phyloP scores from a whole-genome alignment of 2,888 invertebrate species.

The Ochlodes sylvanus region DNA sequence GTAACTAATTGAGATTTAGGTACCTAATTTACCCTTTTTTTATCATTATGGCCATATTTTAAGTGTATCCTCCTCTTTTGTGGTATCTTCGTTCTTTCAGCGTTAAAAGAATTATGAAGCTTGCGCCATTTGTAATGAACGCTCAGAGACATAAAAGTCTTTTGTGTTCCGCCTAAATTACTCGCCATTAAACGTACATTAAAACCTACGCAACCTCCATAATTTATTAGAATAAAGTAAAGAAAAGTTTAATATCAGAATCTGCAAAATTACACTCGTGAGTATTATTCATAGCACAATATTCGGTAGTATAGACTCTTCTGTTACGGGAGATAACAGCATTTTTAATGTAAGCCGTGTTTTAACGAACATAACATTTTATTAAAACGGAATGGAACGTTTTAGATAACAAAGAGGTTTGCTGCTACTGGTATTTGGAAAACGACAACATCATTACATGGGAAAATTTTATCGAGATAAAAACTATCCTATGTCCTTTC shows the following conservation, averaged over 20 bases:
- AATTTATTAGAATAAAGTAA: conserved; percentile 11
- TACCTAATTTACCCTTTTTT: not conserved
- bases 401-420: too few species aligned
- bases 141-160: conserved; percentile 20
- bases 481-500: too few species aligned
- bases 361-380: too few species aligned
- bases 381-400: too few species aligned
- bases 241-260: not conserved
- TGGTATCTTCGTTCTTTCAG: not conserved
- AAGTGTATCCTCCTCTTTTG: not conserved
- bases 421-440: too few species aligned
- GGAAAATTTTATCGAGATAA: too few species aligned
- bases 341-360: too few species aligned
- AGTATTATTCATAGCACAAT: not conserved
- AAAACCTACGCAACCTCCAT: conserved; percentile 10
- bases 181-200: conserved; percentile 27
- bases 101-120: conserved; percentile 20
- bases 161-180: conserved; percentile 24
- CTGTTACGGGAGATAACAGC: too few species aligned
- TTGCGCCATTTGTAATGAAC: conserved; percentile 20
- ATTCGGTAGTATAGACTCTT: not conserved
- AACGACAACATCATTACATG: too few species aligned
- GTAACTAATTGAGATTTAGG: not conserved
- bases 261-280: not conserved
- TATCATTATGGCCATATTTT: not conserved